Percentiles rank a stretch among this genome's conserved stretches.
Evolutionary conservation across 2,888 invertebrate genomes (phyloP).

Genomic region (Hanleya hanleyi): DNA sequence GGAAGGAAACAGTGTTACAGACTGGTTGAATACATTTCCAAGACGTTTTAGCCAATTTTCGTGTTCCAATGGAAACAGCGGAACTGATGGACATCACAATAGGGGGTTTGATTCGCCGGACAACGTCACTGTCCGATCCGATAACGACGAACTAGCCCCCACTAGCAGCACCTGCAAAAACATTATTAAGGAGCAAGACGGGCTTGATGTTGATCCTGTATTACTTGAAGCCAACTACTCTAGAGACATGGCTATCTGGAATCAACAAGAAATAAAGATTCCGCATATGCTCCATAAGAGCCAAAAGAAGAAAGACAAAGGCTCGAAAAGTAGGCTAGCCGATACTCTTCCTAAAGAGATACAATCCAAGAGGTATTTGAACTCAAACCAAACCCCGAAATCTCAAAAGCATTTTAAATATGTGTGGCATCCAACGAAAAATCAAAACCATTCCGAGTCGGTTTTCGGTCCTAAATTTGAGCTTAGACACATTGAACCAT

Average conservation of each 20-base stretch:
- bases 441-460: not conserved
- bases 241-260: not conserved
- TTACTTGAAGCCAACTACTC: not conserved
- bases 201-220: not conserved
- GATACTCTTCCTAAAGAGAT: not conserved
- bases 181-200: not conserved
- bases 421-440: not conserved
- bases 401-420: not conserved
- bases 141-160: not conserved
- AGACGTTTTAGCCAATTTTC: not conserved
- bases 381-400: not conserved
- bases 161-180: not conserved
- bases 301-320: not conserved
- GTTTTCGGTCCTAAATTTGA: too few relatives aligned
- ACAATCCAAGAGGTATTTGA: not conserved
- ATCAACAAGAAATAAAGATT: slow-evolving; percentile 1
- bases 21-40: not conserved
- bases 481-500: too few relatives aligned
- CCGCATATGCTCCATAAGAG: not conserved
- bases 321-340: not conserved
- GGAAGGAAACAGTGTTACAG: not conserved
- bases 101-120: not conserved
- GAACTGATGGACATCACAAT: not conserved
- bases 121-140: not conserved
- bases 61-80: not conserved